Base-by-base conservation (phyloP, 2,113 vertebrate genomes). In the Pristiophorus japonicus region DNA sequence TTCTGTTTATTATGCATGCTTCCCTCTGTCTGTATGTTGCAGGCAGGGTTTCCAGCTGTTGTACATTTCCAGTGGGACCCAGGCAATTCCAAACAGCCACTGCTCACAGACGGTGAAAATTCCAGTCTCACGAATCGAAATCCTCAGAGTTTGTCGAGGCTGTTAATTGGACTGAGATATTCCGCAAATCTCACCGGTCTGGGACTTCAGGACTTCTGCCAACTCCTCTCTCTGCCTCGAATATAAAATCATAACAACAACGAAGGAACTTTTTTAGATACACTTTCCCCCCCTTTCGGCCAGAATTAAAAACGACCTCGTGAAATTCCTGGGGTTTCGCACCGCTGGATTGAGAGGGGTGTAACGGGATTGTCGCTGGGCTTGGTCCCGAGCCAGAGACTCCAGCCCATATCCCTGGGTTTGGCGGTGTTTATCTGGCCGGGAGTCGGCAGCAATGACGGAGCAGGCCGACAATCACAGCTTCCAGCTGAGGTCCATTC, bases 81-180 rank as follows among this genome's bases (percentile, higher is more conserved):
- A 20, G 20, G 88, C 59, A 22, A 59, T 6, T 92, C 59, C 34
- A 38, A 65, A 63, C 59, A 92, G 42, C 59, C 59, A 92, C 34
- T 3, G 34, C 59, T 92, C 34, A 63, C 88, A 92, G n/a, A 63
- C 59, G 59, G 59, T 38, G 59, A 92, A 81, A 38, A 81, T 81
- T 38, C 59, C 5, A 18, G 38, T 81, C 88, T 38, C 59, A 92
- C 34, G 59, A 63, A 92, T 38, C 63, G 34, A 10, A 63, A 92
- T 62, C 59, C 59, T n/a, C 34, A 8, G 88, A 92, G 88, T 20
- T 63, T 63, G 88, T 65, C 62, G n/a, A 92, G 88, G 88, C 34
- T 92, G 34, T 62, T 63, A 92, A 92, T 92, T 65, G 88, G 59
- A 63, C 16, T 65, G 88, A 92, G 59, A 92, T 92, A 42, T 63